phyloP scores from a whole-genome alignment of 2,113 vertebrate species.

The Aramus guarauna region DNA sequence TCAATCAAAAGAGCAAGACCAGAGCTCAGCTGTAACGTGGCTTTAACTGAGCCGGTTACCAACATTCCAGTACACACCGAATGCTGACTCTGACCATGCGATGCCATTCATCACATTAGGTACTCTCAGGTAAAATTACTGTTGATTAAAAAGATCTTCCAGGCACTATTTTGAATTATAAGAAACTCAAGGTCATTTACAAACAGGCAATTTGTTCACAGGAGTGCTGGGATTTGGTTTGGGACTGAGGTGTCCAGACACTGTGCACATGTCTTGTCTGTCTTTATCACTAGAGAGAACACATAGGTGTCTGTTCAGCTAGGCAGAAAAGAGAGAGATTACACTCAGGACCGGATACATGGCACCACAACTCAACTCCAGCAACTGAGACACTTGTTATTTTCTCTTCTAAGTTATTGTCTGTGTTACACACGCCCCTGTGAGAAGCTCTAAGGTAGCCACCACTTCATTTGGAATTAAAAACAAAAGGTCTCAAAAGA shows the following conservation, averaged over 20 bases:
- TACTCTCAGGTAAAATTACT: background rate
- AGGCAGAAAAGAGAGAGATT: background rate
- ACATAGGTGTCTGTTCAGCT: background rate
- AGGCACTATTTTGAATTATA: background rate
- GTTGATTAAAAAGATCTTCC: background rate
- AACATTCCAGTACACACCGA: background rate
- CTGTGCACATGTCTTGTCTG: background rate
- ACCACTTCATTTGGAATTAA: background rate
- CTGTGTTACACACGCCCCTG: rapidly evolving
- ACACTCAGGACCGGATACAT: background rate
- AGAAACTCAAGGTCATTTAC: background rate
- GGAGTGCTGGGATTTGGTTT: background rate
- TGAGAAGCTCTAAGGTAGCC: background rate
- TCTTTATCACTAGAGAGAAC: background rate
- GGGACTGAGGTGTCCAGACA: background rate
- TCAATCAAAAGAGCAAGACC: background rate
- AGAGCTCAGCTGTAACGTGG: background rate
- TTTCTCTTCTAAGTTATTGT: background rate
- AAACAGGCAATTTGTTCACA: background rate
- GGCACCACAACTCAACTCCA: background rate
- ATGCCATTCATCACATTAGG: background rate
- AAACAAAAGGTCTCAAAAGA: background rate
- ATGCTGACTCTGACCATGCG: background rate
- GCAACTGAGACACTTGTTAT: rapidly evolving
- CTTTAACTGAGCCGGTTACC: background rate